Base-by-base conservation (phyloP, 35 echinoderm and acorn worm species). In the Hemicentrotus pulcherrimus region DNA sequence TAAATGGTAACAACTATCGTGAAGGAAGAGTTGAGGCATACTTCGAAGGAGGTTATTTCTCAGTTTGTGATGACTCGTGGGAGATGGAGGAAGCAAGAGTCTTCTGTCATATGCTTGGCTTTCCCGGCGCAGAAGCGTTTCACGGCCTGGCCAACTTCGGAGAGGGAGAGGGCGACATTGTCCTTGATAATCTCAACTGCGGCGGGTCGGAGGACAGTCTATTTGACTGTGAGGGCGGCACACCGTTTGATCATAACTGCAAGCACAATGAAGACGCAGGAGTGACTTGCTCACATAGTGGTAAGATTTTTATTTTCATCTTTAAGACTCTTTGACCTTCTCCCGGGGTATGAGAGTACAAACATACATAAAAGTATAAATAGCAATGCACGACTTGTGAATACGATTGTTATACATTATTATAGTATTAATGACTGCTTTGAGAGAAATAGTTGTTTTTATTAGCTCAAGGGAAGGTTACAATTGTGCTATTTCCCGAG, bases 191-290 rank as follows among this genome's bases (percentile, higher is more conserved):
- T 86, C 32, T 94, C 32, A 28, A 85, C 31, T 94, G 94, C 32
- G 31, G 18, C 41, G 94, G 94, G 14, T 15, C 31, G 16, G 94
- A 94, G 46, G 47, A 31, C 11, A 46, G 47, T 47, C 32, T 98
- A 2, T 58, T 92, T 13, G 97, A 96, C 59, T 98, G 97, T 28
- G 85, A 35, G 15, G 61, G 94, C 78, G 13, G 47, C 30, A 60
- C 70, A 58, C n/a, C 94, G 8, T 90, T 90, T 41, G 88, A 90
- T 32, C 61, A 96, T 32, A 96, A 96, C 96, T 97, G 97, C 58
- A 65, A 88, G 14, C 97, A 98, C 71, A 9, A 35, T 7, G 97
- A 98, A 91, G 97, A 98, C 94, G 96, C 96, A 19, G 96, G 96
- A 18, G 96, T 98, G 7, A 95, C 94, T 4, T 98, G 97, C 88